phyloP scores from a whole-genome alignment of 2,113 vertebrate species.

The Lepus timidus region DNA sequence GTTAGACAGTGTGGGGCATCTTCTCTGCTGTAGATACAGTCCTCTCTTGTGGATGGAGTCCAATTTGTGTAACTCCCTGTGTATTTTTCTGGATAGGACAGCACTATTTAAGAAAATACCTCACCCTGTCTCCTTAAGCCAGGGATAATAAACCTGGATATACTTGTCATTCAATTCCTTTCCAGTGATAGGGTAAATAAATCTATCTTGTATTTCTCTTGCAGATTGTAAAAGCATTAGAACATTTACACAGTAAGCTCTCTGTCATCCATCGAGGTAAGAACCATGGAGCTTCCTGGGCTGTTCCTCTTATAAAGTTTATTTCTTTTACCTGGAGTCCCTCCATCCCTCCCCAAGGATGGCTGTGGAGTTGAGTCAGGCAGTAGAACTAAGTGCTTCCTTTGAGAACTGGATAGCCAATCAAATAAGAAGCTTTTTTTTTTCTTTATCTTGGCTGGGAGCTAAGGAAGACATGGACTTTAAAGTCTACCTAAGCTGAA shows the following conservation, averaged over 20 bases:
- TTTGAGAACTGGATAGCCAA: not conserved
- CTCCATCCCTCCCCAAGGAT: not conserved
- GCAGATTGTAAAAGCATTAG: slow-evolving; percentile 97
- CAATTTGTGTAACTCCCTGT: not conserved
- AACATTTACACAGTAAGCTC: slow-evolving; percentile 98
- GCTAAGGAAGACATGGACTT: not conserved
- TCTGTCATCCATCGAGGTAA: slow-evolving; percentile 98
- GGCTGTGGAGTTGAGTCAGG: not conserved
- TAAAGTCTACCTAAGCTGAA: not conserved
- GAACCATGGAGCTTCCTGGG: not conserved
- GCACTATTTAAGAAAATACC: not conserved
- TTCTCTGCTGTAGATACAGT: not conserved
- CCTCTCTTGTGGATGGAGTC: not conserved
- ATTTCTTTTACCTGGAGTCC: not conserved
- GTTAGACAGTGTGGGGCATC: not conserved
- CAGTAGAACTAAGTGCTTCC: not conserved
- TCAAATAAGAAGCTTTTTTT: not conserved
- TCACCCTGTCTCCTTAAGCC: not conserved
- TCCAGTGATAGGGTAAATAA: not conserved
- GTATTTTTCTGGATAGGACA: not conserved
- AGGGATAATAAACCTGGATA: not conserved
- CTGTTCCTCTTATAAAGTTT: not conserved
- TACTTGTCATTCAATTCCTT: slow-evolving; percentile 10
- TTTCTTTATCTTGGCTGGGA: not conserved
- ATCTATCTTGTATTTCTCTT: slow-evolving; percentile 76